Base-by-base conservation (phyloP, 2,888 invertebrate genomes). In the Nasonia oneida region DNA sequence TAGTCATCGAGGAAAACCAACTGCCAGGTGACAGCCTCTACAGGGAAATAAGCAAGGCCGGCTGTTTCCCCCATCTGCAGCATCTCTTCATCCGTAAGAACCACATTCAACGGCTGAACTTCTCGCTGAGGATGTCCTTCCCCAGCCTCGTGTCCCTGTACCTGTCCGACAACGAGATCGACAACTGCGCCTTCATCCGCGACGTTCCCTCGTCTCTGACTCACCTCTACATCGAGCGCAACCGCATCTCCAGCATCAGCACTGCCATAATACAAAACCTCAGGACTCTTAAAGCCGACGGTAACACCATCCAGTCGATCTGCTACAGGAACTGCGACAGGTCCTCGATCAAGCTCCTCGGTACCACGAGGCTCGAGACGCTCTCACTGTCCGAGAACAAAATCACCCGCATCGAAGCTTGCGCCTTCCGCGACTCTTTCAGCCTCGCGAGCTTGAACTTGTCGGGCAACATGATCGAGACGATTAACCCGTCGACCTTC, bases 1-100 rank as follows among this genome's bases (percentile, higher is more conserved):
- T 91, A 14, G 87, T 91, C 18, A 86, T 90, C 3, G 89, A 90
- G n/a, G 90, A 91, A 70, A 91, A 91, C 64, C 87, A 87, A n/a
- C 50, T 86, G 10, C 87, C 88, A 0, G 85, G 84, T 5, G 88
- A 88, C 23, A 87, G 88, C 33, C 37, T 86, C 3, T 64, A 77
- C n/a, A 53, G 50, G 8, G 83, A 79, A 18, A 88, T 89, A 42
- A 57, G 86, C 73, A 84, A 81, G 0, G 86, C 88, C 1, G 89
- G 89, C 73, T 88, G 84, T 18, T 90, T 91, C 75, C 90, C 90
- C 0, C 64, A 86, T 1, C 6, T 91, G 18, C 88, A 90, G 33
- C 87, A 90, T 76, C 88, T 91, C 3, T 91, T 90, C 75, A 77
- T 91, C 0, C 88, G 91, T 0, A 89, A 90, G 18, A 90, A 91